Conservation (phyloP, 2,888 invertebrate species). For the Polydrusus cervinus region DNA sequence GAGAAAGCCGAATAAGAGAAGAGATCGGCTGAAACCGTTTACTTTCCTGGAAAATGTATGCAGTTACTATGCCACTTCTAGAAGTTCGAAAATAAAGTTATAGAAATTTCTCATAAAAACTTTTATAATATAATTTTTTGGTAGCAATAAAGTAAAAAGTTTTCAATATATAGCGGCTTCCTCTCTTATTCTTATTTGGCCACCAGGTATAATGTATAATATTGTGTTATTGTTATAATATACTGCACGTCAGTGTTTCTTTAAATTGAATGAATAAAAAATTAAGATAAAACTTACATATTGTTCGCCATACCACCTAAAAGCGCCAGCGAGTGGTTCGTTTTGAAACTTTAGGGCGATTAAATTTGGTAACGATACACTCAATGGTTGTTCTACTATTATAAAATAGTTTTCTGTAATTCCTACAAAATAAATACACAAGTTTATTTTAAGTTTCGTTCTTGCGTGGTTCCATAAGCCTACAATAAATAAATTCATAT, state of each 20-base stretch:
- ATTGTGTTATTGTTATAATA: not conserved
- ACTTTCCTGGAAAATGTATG: no score
- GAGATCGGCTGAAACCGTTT: no score
- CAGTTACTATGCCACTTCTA: no score
- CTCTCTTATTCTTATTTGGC: no score
- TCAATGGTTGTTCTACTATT: constrained; percentile 91
- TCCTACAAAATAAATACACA: constrained; percentile 65
- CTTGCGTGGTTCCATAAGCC: no score
- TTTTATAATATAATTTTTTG: no score
- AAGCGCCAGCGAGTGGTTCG: constrained; percentile 78
- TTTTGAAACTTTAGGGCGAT: constrained; percentile 77
- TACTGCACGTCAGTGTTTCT: not conserved
- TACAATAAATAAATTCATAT: no score
- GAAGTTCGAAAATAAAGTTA: no score
- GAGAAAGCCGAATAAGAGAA: not conserved
- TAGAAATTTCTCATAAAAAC: no score
- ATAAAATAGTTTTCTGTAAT: constrained; percentile 91
- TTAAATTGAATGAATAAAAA: not conserved
- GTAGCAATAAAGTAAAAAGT: no score
- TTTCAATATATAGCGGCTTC: no score
- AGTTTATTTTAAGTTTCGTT: not conserved
- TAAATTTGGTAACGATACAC: constrained; percentile 79
- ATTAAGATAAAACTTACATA: constrained; percentile 71
- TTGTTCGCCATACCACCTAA: constrained; percentile 85
- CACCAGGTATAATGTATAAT: no score